Percentiles rank a stretch among this genome's conserved stretches.
phyloP scores from a whole-genome alignment of 92 coral and sea anemone genomes.

The Phymanthus crucifer region DNA sequence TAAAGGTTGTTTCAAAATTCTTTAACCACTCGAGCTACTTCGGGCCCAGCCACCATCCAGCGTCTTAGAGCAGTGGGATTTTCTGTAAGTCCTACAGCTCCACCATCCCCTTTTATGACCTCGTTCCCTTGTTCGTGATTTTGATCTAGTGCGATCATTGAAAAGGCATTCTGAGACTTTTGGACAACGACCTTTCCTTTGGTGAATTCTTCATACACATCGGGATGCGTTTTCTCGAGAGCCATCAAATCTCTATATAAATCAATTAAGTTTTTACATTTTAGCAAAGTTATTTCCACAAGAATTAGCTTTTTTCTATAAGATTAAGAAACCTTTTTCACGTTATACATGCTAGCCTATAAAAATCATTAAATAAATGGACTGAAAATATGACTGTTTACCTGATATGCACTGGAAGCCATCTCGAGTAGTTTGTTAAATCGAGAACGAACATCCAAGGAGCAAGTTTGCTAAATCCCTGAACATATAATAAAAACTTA shows the following conservation, averaged over 20 bases:
- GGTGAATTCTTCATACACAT: neutral
- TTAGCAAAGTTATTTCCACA: no score
- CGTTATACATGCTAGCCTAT: no score
- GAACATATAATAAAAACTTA: no score
- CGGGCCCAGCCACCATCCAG: constrained; percentile 47
- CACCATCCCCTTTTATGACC: constrained; percentile 38
- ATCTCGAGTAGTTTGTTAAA: neutral
- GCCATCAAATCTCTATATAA: neutral
- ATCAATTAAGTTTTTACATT: no score
- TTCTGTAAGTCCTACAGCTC: constrained; percentile 41
- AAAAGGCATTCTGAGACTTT: neutral
- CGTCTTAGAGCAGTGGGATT: constrained; percentile 21
- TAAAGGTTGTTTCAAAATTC: constrained; percentile 23
- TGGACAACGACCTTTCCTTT: neutral
- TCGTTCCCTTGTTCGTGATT: constrained; percentile 29
- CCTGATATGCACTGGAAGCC: neutral
- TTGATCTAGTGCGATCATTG: neutral
- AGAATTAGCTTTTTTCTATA: no score
- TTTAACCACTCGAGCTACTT: constrained; percentile 26
- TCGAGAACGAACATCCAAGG: neutral
- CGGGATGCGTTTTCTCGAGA: neutral
- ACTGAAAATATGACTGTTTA: no score
- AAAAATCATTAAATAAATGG: no score
- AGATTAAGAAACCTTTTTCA: no score
- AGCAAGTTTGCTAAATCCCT: no score